Conservation (phyloP, 2,888 invertebrate species). For the Crepidodera aurea region DNA sequence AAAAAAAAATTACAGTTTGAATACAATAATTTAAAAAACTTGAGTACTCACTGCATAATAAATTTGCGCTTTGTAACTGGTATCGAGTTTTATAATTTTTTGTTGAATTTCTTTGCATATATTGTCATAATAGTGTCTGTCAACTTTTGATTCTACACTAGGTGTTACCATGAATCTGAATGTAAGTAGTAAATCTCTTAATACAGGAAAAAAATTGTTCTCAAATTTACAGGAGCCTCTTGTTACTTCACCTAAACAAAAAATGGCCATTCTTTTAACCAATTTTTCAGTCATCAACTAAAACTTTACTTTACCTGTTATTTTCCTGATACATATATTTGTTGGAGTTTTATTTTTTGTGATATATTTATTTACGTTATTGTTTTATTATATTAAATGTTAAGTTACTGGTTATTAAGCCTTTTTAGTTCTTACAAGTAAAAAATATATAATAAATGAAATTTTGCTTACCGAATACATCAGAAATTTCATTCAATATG, state of each 20-base stretch:
- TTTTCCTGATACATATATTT: too few species aligned
- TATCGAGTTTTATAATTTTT: conserved; percentile 40
- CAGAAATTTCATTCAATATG: conserved; percentile 42
- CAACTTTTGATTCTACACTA: conserved; percentile 35
- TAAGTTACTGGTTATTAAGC: too few species aligned
- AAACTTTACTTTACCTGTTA: too few species aligned
- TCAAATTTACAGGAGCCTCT: conserved; percentile 44
- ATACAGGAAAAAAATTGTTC: conserved; percentile 39
- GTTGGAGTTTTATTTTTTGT: too few species aligned
- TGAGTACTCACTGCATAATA: conserved; percentile 39
- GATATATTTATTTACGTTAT: too few species aligned
- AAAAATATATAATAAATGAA: too few species aligned
- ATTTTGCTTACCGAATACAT: conserved; percentile 42
- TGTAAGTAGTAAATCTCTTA: conserved; percentile 40
- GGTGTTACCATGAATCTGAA: conserved; percentile 40
- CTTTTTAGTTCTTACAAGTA: too few species aligned
- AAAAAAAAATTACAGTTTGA: conserved; percentile 18
- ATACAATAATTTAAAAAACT: not conserved
- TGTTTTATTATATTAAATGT: too few species aligned
- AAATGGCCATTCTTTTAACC: too few species aligned
- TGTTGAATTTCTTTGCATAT: conserved; percentile 39
- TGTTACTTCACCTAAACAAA: conserved; percentile 38
- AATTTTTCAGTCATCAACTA: too few species aligned
- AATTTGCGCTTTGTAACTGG: conserved; percentile 31
- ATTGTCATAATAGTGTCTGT: conserved; percentile 38